phyloP scores from a whole-genome alignment of 2,888 invertebrate species.

The Phania funesta region DNA sequence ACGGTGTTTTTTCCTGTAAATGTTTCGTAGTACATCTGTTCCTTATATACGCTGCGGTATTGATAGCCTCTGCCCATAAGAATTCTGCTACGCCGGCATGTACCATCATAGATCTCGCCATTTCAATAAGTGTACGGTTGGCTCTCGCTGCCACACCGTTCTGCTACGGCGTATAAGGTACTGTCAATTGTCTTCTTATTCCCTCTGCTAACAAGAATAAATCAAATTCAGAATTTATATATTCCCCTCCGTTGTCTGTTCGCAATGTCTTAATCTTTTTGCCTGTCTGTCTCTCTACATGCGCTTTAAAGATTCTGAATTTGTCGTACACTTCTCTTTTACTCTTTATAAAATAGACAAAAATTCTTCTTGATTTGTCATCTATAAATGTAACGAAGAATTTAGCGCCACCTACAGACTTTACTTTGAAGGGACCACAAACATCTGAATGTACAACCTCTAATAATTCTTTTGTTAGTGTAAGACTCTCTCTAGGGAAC shows the following conservation, averaged over 20 bases:
- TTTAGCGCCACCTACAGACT: conserved; percentile 31
- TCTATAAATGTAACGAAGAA: conserved; percentile 30
- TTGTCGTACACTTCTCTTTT: conserved; percentile 35
- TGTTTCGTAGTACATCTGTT: conserved; percentile 3
- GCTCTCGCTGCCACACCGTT: conserved; percentile 28
- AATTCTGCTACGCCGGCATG: conserved; percentile 7
- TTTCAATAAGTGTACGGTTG: conserved; percentile 25
- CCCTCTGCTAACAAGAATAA: conserved; percentile 16
- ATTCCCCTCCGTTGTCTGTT: conserved; percentile 47
- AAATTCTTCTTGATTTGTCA: background rate
- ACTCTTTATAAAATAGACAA: conserved; percentile 36
- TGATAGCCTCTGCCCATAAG: conserved; percentile 31
- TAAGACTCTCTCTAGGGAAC: background rate
- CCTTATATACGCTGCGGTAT: conserved; percentile 5
- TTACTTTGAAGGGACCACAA: conserved; percentile 49
- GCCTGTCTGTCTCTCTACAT: conserved; percentile 26
- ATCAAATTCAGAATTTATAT: conserved; percentile 18
- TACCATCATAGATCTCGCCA: conserved; percentile 35
- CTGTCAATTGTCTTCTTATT: conserved; percentile 24
- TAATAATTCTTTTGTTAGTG: background rate
- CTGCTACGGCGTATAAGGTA: conserved; percentile 22
- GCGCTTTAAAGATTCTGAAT: conserved; percentile 14
- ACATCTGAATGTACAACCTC: conserved; percentile 50
- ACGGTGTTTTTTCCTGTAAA: background rate
- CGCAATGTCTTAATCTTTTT: conserved; percentile 37